A percentile compares a stretch with the other conserved stretches of the same genome.
phyloP scores from a whole-genome alignment of 2,113 vertebrate genomes.

The Sprattus sprattus region DNA sequence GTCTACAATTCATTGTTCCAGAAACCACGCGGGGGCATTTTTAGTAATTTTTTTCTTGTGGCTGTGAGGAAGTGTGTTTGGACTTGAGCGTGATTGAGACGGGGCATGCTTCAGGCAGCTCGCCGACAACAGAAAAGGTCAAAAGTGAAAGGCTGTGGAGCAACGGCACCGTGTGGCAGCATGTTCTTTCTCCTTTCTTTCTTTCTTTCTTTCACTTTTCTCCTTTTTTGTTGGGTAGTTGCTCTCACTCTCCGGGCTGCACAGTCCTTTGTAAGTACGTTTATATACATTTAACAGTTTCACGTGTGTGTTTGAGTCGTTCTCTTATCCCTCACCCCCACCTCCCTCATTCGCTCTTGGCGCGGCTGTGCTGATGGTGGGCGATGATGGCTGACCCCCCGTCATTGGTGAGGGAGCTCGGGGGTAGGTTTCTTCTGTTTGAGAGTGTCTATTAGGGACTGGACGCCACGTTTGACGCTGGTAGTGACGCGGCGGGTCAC shows the following conservation, averaged over 20 bases:
- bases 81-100: conserved; percentile 17
- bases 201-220: neutral
- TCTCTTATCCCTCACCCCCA: neutral
- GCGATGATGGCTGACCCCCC: neutral
- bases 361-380: neutral
- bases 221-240: neutral
- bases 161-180: conserved; percentile 7
- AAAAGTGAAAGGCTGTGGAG: conserved; percentile 30
- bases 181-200: neutral
- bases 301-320: neutral
- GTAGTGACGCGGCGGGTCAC: conserved; percentile 91
- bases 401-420: conserved; percentile 84
- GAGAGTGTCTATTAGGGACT: conserved; percentile 99
- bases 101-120: conserved; percentile 40
- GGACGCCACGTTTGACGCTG: conserved; percentile 91
- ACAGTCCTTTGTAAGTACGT: conserved; percentile 4
- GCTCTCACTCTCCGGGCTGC: conserved; percentile 16
- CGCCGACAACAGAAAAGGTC: conserved; percentile 22
- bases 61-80: neutral
- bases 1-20: neutral
- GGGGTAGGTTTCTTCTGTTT: conserved; percentile 92
- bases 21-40: neutral
- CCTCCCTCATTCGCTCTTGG: neutral
- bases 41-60: neutral
- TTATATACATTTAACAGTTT: neutral